Conservation (phyloP, 2,888 invertebrate species). For the Erynnis tages region DNA sequence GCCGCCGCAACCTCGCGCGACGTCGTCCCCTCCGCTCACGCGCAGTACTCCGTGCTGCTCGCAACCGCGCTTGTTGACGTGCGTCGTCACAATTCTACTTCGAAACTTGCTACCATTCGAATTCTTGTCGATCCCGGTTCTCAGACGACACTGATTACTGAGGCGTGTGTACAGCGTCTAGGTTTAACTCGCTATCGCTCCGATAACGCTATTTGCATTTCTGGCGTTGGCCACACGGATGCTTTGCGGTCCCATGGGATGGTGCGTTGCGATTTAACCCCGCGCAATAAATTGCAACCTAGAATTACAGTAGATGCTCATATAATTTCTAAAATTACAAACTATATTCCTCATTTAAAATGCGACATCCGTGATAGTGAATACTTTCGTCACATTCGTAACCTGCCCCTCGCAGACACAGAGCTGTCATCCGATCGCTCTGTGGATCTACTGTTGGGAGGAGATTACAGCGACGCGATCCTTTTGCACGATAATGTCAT, state of each 20-base stretch:
- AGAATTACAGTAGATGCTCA: not conserved
- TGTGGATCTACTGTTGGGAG: not conserved
- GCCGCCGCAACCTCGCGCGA: not conserved
- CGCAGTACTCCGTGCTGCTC: not conserved
- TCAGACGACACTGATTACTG: not conserved
- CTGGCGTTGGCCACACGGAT: not conserved
- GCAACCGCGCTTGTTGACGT: not conserved
- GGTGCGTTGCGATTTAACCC: not conserved
- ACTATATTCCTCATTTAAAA: constrained; percentile 1
- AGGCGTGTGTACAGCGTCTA: constrained; percentile 8
- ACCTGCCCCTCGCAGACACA: not conserved
- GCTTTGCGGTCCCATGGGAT: not conserved
- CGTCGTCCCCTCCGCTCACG: not conserved
- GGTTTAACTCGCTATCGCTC: not conserved
- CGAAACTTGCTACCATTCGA: not conserved
- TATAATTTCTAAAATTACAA: constrained; percentile 7
- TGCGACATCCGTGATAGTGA: not conserved
- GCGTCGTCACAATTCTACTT: not conserved
- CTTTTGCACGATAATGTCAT: constrained; percentile 7
- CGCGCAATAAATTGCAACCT: not conserved
- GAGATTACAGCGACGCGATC: not conserved
- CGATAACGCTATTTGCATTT: not conserved
- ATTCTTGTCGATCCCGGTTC: not conserved
- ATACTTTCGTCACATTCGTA: constrained; percentile 3
- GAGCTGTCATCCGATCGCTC: not conserved